These are phyloP conservation scores for Scolopax mira DNA, from an alignment of 2,113 vertebrate genomes.

Conservation along the genomic window DNA sequence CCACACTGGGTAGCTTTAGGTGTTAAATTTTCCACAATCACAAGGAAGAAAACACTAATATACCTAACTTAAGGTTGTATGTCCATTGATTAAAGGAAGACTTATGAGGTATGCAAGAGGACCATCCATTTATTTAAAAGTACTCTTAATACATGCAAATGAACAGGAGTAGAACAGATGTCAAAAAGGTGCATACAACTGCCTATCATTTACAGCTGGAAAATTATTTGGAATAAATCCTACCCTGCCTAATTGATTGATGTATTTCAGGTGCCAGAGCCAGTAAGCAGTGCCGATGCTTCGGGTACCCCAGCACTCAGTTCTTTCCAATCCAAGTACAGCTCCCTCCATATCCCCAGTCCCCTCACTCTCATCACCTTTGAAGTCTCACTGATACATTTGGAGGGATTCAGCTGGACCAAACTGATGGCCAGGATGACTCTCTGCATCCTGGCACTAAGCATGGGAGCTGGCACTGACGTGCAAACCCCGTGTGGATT, in stretches of 20 bases:
- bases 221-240: not conserved
- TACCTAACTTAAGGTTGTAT: not conserved
- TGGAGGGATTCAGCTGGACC: not conserved
- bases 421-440: not conserved
- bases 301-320: not conserved
- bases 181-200: not conserved
- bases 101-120: not conserved
- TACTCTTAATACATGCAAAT: fast-evolving
- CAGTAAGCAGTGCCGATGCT: not conserved
- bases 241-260: not conserved
- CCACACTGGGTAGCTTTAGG: not conserved
- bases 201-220: not conserved
- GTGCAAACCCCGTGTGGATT: not conserved
- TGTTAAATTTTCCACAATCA: not conserved
- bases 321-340: not conserved
- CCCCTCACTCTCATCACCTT: fast-evolving
- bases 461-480: not conserved
- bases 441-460: not conserved
- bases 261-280: not conserved
- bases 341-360: not conserved
- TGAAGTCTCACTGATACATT: not conserved
- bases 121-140: not conserved
- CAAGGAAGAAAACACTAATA: not conserved
- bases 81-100: not conserved
- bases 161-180: not conserved